A percentile compares a stretch with the other conserved stretches of the same genome.
Evolutionary conservation across 2,888 invertebrate species (phyloP).

Genomic region (Stenichneumon culpator): DNA sequence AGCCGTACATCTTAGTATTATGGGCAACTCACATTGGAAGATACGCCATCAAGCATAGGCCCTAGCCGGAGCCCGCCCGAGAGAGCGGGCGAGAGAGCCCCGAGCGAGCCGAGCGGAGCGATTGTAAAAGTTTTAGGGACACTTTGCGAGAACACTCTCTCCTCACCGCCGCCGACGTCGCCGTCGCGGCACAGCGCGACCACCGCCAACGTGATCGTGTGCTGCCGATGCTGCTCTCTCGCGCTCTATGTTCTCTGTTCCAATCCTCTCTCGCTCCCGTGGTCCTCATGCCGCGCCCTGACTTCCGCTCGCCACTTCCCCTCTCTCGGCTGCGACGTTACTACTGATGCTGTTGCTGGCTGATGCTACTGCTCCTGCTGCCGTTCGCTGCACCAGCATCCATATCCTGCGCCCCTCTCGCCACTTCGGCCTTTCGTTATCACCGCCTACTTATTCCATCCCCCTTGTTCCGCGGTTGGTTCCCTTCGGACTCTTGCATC

Average conservation of each 20-base stretch:
- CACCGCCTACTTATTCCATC: conserved; percentile 43
- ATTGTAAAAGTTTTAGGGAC: conserved; percentile 89
- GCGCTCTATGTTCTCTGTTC: conserved; percentile 69
- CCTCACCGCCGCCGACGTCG: conserved; percentile 76
- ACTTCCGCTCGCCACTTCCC: conserved; percentile 72
- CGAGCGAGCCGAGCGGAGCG: conserved; percentile 85
- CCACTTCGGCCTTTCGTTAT: conserved; percentile 62
- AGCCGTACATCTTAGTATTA: conserved; percentile 89
- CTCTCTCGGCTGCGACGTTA: conserved; percentile 69
- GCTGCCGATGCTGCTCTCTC: conserved; percentile 82
- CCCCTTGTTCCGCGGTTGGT: neutral
- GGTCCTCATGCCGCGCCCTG: conserved; percentile 73
- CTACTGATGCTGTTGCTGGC: conserved; percentile 42
- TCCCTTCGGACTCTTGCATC: neutral
- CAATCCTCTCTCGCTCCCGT: conserved; percentile 51
- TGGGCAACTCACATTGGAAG: conserved; percentile 89
- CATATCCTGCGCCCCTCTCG: conserved; percentile 49
- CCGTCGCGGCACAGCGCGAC: conserved; percentile 51
- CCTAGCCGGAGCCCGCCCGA: conserved; percentile 84
- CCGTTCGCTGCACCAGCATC: conserved; percentile 44
- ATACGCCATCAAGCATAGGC: conserved; percentile 89
- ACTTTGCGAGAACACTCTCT: conserved; percentile 86
- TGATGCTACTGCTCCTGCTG: conserved; percentile 36
- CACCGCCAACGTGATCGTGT: conserved; percentile 73
- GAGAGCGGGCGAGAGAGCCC: conserved; percentile 82